A percentile compares a stretch with the other conserved stretches of the same genome.
These are phyloP conservation scores for Xenops minutus DNA, from an alignment of 2,797 vertebrate species.

Conservation along the genomic window DNA sequence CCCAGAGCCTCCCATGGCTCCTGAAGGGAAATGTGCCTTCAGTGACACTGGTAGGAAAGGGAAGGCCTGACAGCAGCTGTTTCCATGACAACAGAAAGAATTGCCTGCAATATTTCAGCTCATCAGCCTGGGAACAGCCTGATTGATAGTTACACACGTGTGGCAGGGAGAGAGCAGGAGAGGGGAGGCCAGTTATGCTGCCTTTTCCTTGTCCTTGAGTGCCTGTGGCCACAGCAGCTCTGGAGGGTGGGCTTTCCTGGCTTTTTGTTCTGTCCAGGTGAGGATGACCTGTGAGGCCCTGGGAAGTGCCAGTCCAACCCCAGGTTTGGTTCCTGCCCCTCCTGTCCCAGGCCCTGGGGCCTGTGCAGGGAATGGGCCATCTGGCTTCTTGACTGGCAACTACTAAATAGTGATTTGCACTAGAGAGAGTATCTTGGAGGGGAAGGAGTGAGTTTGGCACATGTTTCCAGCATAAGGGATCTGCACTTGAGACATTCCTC, in stretches of 20 bases:
- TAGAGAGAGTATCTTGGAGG: background rate
- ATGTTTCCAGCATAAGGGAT: rapidly evolving
- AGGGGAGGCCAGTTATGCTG: constrained; percentile 16
- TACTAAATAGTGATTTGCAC: background rate
- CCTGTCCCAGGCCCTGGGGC: background rate
- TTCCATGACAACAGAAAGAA: constrained; percentile 75
- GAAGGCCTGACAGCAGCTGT: constrained; percentile 49
- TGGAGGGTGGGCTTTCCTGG: background rate
- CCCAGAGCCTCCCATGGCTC: background rate
- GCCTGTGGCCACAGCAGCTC: background rate
- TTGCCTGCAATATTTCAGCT: constrained; percentile 64
- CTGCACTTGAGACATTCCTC: rapidly evolving
- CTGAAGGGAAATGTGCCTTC: constrained; percentile 29
- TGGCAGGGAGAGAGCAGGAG: constrained; percentile 19
- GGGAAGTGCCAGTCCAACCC: background rate
- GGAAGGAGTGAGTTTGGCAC: background rate
- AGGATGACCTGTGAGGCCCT: background rate
- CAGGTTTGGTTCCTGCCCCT: background rate
- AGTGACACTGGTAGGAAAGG: constrained; percentile 23
- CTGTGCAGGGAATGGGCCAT: background rate
- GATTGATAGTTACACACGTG: constrained; percentile 36
- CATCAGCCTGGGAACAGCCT: constrained; percentile 55
- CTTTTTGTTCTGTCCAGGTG: background rate
- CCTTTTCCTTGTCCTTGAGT: constrained; percentile 26
- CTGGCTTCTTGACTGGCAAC: background rate